phyloP scores from a whole-genome alignment of 2,888 invertebrate genomes.

The Lasius platythorax region DNA sequence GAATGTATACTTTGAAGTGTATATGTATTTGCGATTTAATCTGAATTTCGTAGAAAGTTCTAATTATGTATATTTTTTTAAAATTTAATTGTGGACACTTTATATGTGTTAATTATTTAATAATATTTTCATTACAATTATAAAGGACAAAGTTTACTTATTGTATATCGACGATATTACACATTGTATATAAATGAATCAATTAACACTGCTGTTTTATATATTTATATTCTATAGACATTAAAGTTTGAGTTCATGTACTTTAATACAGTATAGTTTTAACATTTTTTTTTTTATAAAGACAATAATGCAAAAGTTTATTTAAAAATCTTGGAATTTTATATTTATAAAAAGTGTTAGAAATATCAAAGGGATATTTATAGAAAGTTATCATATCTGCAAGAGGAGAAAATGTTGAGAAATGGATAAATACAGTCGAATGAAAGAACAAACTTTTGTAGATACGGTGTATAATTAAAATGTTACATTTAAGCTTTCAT shows the following conservation, averaged over 20 bases:
- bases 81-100: not conserved
- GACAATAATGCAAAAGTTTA: not conserved
- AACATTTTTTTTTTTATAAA: not conserved
- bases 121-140: not conserved
- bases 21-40: not conserved
- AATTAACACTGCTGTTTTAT: not conserved
- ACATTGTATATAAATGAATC: not conserved
- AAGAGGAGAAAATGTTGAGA: not conserved
- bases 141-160: not conserved
- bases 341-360: not conserved
- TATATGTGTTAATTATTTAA: not conserved
- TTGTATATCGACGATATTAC: not conserved
- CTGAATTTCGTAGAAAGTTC: not conserved
- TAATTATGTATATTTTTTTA: not conserved
- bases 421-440: not conserved
- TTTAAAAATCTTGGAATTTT: not conserved
- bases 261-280: not conserved
- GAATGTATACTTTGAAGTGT: slow-evolving; percentile 35
- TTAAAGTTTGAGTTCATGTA: not conserved
- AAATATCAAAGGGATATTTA: not conserved
- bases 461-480: not conserved
- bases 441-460: not conserved
- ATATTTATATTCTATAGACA: not conserved
- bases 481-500: slow-evolving; percentile 2
- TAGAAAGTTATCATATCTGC: not conserved